Evolutionary conservation across 2,888 invertebrate species (phyloP), one percentile per base, ranked within the genome.

Genomic region (Pristionchus japonicus): DNA sequence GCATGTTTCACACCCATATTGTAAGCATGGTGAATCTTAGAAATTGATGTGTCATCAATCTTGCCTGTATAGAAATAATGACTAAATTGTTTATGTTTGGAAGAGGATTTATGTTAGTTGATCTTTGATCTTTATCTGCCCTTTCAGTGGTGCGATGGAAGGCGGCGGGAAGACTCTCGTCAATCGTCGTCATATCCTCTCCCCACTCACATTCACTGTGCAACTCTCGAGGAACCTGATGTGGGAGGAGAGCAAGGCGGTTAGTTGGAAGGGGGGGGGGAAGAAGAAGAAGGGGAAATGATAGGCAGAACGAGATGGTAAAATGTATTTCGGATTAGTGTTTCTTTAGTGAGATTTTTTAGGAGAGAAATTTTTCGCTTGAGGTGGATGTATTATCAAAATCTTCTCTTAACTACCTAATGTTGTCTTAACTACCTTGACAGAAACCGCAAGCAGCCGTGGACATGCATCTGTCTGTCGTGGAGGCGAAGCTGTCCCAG

Each of bases 201-300:
- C 97, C 90, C 98, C 98, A 0, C 96, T 98, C 13, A 97, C 96
- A 89, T 97, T 98, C 94, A 96, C 96, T 67, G 94, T 99, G 74
- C 95, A 96, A 3, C 96, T 98, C 0, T 96, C 96, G 91, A 96
- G 98, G 23, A 87, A 96, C 96, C 1, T 95, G 17, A 77, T 77
- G 87, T 87, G 87, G 87, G 57, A 77, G 97, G 98, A 0, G 88
- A 88, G 61, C 83, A 87, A 77, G 34, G 87, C 37, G 77, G 87
- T 87, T 23, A 31, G 86, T 70, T n/a, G 13, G 85, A 27, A 6
- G 40, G 9, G 27, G 43, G 37, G 57, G 84, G 2, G 37, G 82
- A 3, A 23, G n/a, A 3, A 80, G 40, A 2, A 20, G 27, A 17
- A 13, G 37, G n/a, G 3, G 43, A 31, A n/a, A 31, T 4, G n/a